These are phyloP conservation scores for Tridacna crocea DNA, from an alignment of 2,888 invertebrate species.

Conservation along the genomic window DNA sequence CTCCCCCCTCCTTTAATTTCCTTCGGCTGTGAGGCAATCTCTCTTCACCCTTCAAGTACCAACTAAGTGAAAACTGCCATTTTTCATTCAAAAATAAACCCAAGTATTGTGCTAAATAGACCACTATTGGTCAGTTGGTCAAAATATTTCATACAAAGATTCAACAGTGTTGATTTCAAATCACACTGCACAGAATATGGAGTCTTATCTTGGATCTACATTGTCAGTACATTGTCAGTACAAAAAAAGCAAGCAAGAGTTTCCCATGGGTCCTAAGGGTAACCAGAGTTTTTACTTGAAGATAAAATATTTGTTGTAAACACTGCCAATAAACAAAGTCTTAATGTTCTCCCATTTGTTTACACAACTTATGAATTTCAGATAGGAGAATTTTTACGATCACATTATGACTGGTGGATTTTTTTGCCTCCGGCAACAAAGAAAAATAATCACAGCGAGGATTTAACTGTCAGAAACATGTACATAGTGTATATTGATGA, in stretches of 20 bases:
- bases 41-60: neutral
- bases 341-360: conserved; percentile 52
- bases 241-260: no score
- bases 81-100: no score
- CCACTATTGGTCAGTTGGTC: no score
- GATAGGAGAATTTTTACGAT: conserved; percentile 30
- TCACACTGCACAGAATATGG: no score
- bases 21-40: neutral
- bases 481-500: neutral
- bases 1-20: neutral
- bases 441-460: conserved; percentile 18
- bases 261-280: no score
- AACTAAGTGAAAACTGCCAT: no score
- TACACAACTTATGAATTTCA: conserved; percentile 64
- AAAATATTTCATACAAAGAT: no score
- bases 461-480: conserved; percentile 13
- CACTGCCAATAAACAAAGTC: conserved; percentile 61
- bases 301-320: conserved; percentile 65
- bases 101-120: no score
- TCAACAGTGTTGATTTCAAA: no score
- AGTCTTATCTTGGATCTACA: no score
- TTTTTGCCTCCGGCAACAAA: conserved; percentile 24
- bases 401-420: conserved; percentile 24
- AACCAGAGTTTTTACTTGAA: conserved; percentile 28
- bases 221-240: no score